Conservation (phyloP, 2,888 invertebrate genomes). For the Andrena minutula region DNA sequence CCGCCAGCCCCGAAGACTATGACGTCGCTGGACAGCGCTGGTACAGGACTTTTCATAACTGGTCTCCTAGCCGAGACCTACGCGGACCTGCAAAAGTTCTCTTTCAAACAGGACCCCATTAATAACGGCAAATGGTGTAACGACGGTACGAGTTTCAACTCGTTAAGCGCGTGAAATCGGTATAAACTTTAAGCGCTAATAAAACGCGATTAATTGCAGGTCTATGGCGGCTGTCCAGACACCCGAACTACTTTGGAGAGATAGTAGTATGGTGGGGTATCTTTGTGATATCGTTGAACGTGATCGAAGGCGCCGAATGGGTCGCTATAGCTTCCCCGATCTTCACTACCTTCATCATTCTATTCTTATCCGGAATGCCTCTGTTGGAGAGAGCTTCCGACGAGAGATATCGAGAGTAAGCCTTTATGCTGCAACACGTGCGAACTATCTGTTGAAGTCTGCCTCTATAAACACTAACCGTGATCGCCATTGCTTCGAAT, state of each 20-base stretch:
- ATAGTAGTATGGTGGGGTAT: slow-evolving; percentile 97
- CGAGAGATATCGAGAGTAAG: slow-evolving; percentile 94
- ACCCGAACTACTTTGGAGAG: slow-evolving; percentile 98
- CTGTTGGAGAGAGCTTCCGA: slow-evolving; percentile 94
- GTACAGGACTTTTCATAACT: slow-evolving; percentile 93
- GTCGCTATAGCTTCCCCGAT: slow-evolving; percentile 94
- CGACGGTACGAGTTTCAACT: slow-evolving; percentile 87
- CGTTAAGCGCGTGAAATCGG: not conserved
- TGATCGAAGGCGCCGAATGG: slow-evolving; percentile 94
- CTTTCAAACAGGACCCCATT: slow-evolving; percentile 94
- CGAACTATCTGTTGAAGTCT: not conserved
- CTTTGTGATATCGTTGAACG: slow-evolving; percentile 94
- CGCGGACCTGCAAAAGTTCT: slow-evolving; percentile 96
- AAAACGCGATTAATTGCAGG: slow-evolving; percentile 84
- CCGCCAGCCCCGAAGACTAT: slow-evolving; percentile 93
- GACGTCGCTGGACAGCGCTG: slow-evolving; percentile 94
- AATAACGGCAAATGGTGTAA: slow-evolving; percentile 98
- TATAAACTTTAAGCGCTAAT: too few relatives aligned
- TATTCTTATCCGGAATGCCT: slow-evolving; percentile 96
- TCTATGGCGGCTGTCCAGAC: slow-evolving; percentile 94
- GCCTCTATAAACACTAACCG: not conserved
- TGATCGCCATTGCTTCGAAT: not conserved
- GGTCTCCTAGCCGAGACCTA: slow-evolving; percentile 95
- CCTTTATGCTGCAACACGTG: slow-evolving; percentile 55
- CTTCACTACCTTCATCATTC: slow-evolving; percentile 94